Percentiles rank a stretch among this genome's conserved stretches.
These are phyloP conservation scores for Caenorhabditis tropicalis DNA, from an alignment of 1,140 invertebrate species.

Conservation along the genomic window DNA sequence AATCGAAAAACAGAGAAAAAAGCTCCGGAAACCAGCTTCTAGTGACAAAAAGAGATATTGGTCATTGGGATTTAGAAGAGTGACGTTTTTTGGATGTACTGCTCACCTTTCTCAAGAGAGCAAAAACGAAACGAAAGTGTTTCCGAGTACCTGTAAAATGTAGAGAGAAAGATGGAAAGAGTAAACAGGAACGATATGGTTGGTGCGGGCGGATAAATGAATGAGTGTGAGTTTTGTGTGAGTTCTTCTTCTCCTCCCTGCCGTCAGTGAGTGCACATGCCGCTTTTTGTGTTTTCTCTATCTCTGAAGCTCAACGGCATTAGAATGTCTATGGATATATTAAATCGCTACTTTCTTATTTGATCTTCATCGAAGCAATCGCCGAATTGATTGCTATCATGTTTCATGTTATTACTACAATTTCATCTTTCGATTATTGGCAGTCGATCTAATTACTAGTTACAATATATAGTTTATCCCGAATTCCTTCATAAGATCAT, in stretches of 20 bases:
- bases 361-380: too few relatives aligned
- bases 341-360: too few relatives aligned
- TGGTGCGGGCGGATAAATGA: slow-evolving; percentile 37
- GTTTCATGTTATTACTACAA: too few relatives aligned
- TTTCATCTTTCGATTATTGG: too few relatives aligned
- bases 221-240: slow-evolving; percentile 28
- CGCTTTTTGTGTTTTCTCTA: not conserved
- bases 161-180: not conserved
- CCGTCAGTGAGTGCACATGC: not conserved
- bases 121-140: slow-evolving; percentile 6
- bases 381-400: too few relatives aligned
- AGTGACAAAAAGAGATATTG: not conserved
- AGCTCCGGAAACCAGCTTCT: too few relatives aligned
- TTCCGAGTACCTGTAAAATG: slow-evolving; percentile 39
- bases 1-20: too few relatives aligned
- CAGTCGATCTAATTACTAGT: too few relatives aligned
- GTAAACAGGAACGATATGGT: slow-evolving; percentile 41
- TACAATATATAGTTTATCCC: too few relatives aligned
- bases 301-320: not conserved
- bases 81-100: slow-evolving; percentile 25
- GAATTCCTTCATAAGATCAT: too few relatives aligned
- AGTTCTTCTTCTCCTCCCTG: not conserved
- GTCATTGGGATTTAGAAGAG: not conserved
- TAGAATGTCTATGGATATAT: not conserved
- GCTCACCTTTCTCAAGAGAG: slow-evolving; percentile 31